phyloP scores from a whole-genome alignment of 2,888 invertebrate species.

The Athetis lepigone region DNA sequence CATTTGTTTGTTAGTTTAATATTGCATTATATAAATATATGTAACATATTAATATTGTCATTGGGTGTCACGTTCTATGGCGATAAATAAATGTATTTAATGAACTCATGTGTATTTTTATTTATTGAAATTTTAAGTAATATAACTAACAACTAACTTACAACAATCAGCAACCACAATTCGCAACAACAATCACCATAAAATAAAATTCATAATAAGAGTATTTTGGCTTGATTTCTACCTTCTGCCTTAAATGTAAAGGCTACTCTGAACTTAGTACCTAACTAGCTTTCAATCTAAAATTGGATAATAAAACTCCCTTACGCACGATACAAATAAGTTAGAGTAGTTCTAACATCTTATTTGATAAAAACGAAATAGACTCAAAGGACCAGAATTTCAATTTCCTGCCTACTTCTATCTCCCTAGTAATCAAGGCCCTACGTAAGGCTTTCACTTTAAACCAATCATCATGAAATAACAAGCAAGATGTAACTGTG shows the following conservation, averaged over 20 bases:
- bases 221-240: background rate
- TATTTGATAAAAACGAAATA: background rate
- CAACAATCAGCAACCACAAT: no score
- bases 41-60: conserved; percentile 79
- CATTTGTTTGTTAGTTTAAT: conserved; percentile 85
- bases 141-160: no score
- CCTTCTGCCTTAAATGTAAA: background rate
- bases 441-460: background rate
- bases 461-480: background rate
- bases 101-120: conserved; percentile 55
- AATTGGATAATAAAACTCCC: background rate
- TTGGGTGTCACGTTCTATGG: conserved; percentile 85
- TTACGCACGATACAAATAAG: background rate
- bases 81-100: conserved; percentile 86
- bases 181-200: background rate
- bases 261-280: background rate
- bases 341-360: conserved; percentile 1
- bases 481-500: background rate
- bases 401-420: background rate
- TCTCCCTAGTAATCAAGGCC: background rate
- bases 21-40: conserved; percentile 72
- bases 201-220: background rate
- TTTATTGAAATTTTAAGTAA: conserved; percentile 1
- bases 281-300: background rate
- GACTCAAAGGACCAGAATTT: background rate